Conservation (phyloP, 64 coral and sea anemone genomes). For the Montipora foliosa region DNA sequence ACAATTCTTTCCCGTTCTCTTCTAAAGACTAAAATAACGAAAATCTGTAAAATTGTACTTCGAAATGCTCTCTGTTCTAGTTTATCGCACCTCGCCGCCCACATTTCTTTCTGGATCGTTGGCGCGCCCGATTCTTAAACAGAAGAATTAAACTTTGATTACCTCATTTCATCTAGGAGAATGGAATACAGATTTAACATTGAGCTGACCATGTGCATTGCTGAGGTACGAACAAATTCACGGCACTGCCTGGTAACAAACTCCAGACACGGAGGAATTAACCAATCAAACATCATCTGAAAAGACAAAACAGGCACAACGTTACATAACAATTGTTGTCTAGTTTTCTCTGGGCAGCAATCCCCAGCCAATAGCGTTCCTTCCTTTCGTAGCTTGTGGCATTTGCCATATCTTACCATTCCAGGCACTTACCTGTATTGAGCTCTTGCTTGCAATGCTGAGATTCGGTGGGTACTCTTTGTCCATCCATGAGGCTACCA, state of each 20-base stretch:
- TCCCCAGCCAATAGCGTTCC: not conserved
- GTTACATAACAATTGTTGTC: not conserved
- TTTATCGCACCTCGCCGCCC: too few relatives aligned
- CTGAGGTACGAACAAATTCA: constrained; percentile 88
- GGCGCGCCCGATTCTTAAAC: not conserved
- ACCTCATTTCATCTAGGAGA: constrained; percentile 94
- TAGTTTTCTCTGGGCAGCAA: not conserved
- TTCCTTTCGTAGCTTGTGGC: not conserved
- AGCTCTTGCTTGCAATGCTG: constrained; percentile 47
- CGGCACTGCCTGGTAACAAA: constrained; percentile 85
- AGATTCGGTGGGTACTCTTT: constrained; percentile 85
- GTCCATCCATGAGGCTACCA: constrained; percentile 93
- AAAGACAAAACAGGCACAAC: not conserved
- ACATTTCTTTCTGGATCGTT: too few relatives aligned
- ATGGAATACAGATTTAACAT: constrained; percentile 87
- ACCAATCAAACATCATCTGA: constrained; percentile 98
- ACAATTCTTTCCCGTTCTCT: too few relatives aligned
- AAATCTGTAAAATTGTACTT: too few relatives aligned
- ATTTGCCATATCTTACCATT: not conserved
- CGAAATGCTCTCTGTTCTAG: too few relatives aligned
- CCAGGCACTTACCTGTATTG: constrained; percentile 75
- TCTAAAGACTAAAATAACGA: too few relatives aligned
- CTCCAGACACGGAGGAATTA: constrained; percentile 86
- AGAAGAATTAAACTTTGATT: not conserved
- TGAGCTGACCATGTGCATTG: constrained; percentile 88